phyloP scores from a whole-genome alignment of 2,888 invertebrate genomes.

The Machimus atricapillus region DNA sequence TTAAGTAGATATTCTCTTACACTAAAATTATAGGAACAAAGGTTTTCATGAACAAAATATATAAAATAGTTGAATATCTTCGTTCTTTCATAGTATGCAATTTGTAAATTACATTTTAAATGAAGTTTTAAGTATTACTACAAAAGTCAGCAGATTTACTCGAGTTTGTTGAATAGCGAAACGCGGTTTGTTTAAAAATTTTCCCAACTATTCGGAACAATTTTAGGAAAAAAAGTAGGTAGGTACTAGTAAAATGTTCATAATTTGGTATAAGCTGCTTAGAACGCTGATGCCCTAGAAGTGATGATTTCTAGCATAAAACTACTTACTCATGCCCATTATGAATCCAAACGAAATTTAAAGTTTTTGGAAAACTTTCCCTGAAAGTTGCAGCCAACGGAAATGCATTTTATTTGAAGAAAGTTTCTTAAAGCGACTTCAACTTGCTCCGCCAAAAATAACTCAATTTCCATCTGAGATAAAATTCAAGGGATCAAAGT shows the following conservation, averaged over 20 bases:
- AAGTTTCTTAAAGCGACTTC: background rate
- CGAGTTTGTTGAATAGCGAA: background rate
- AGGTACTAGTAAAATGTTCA: background rate
- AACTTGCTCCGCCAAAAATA: background rate
- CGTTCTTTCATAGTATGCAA: no score
- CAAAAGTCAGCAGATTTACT: background rate
- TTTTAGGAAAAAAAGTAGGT: background rate
- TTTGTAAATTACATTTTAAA: background rate
- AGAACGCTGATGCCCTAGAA: background rate
- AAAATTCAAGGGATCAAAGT: background rate
- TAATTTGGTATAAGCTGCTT: background rate
- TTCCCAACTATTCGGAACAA: background rate
- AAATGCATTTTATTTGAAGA: slow-evolving; percentile 4
- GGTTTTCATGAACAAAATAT: no score
- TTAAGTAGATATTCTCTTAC: no score
- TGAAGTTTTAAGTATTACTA: background rate
- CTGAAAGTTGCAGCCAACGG: background rate
- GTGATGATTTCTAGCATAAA: background rate
- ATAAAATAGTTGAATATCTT: no score
- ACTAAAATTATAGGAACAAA: no score
- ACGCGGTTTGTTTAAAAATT: background rate
- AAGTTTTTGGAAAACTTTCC: background rate
- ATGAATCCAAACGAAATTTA: background rate
- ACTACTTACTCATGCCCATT: background rate
- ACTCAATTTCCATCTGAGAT: slow-evolving; percentile 31